A percentile compares a stretch with the other conserved stretches of the same genome.
Conservation (phyloP, 2,888 invertebrate genomes). For the Lithophane socia region DNA sequence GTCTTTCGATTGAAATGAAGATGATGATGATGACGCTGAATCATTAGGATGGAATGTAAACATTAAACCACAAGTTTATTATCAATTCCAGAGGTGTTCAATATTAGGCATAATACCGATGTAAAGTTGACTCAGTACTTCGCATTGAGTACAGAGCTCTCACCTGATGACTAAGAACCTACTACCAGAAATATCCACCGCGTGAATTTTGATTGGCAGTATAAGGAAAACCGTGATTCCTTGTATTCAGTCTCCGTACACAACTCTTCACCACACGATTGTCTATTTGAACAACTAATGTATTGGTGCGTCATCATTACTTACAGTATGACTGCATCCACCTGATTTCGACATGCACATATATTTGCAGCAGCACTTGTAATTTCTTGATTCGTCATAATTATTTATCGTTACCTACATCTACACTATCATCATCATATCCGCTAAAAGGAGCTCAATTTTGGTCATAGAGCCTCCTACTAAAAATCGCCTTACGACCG, state of each 20-base stretch:
- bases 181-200: slow-evolving; percentile 21
- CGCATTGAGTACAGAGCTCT: slow-evolving; percentile 20
- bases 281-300: slow-evolving; percentile 55
- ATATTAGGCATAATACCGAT: neutral
- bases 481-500: neutral
- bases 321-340: neutral
- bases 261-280: slow-evolving; percentile 38
- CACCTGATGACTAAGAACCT: slow-evolving; percentile 40
- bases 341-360: neutral
- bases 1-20: no score
- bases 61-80: neutral
- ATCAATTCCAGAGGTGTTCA: slow-evolving; percentile 14
- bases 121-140: slow-evolving; percentile 34
- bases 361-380: neutral
- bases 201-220: slow-evolving; percentile 46
- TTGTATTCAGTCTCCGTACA: slow-evolving; percentile 22
- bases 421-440: neutral
- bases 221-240: slow-evolving; percentile 42
- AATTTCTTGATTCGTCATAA: neutral
- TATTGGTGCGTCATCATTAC: slow-evolving; percentile 40
- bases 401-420: neutral
- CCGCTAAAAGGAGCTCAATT: neutral
- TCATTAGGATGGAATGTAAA: no score
- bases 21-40: no score
- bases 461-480: neutral